Conservation (phyloP, 2,888 invertebrate genomes). For the Loripinus fragilis region DNA sequence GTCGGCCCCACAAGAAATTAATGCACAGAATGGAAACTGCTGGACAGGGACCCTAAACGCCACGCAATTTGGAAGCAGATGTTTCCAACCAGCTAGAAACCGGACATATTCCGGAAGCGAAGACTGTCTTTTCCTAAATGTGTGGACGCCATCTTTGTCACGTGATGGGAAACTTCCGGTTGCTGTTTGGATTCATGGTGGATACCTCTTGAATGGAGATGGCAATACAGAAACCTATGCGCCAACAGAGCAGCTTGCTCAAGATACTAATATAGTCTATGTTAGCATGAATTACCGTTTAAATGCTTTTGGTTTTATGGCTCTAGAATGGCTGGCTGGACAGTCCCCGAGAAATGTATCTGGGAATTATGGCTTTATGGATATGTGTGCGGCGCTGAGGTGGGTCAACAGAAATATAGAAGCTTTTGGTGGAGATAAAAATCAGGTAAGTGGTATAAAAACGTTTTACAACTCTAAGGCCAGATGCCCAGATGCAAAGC, state of each 20-base stretch:
- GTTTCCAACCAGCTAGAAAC: conserved; percentile 61
- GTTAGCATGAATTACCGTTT: conserved; percentile 94
- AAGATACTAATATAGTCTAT: conserved; percentile 91
- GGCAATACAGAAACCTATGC: conserved; percentile 56
- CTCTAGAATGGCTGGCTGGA: conserved; percentile 84
- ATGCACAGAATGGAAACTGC: conserved; percentile 49
- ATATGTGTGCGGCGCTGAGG: conserved; percentile 63
- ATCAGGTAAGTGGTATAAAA: too few relatives aligned
- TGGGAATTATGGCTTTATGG: conserved; percentile 76
- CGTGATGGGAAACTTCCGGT: conserved; percentile 64
- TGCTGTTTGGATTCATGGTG: conserved; percentile 79
- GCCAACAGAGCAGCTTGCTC: conserved; percentile 91
- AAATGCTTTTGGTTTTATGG: conserved; percentile 89
- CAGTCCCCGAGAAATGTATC: conserved; percentile 47
- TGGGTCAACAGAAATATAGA: conserved; percentile 71
- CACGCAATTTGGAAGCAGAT: conserved; percentile 55
- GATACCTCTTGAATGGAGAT: conserved; percentile 57
- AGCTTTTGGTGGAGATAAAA: conserved; percentile 71
- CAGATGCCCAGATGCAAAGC: too few relatives aligned
- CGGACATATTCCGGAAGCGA: conserved; percentile 42
- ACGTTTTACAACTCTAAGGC: too few relatives aligned
- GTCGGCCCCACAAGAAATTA: conserved; percentile 56
- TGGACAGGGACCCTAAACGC: conserved; percentile 65
- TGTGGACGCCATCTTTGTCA: conserved; percentile 76
- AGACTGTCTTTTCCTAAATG: conserved; percentile 53